Evolutionary conservation across 2,888 invertebrate species (phyloP).

Genomic region (Patella caerulea): DNA sequence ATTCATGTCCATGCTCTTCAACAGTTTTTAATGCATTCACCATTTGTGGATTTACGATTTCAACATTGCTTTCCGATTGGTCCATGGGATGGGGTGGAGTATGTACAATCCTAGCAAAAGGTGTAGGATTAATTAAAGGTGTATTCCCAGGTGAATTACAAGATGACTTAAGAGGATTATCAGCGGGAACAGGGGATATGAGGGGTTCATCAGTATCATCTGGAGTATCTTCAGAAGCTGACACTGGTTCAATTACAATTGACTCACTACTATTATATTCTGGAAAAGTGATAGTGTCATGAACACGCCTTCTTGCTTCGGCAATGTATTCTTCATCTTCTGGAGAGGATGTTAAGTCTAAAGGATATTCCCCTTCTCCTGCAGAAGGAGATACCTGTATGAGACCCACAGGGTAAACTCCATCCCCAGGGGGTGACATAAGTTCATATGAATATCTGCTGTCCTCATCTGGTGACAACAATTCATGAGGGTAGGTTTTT

Average conservation of each 20-base stretch:
- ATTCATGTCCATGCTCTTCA: too few species aligned
- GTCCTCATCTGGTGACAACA: neutral
- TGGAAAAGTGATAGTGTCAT: neutral
- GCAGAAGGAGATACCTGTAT: too few species aligned
- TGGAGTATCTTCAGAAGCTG: neutral
- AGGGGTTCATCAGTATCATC: neutral
- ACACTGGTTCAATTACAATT: neutral
- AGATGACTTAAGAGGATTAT: neutral
- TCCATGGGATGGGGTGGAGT: constrained; percentile 2
- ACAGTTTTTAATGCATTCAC: neutral
- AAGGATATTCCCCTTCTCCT: neutral
- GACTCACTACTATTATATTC: neutral
- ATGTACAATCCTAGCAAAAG: neutral
- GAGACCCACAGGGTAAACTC: neutral
- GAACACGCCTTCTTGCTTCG: too few species aligned
- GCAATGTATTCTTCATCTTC: neutral
- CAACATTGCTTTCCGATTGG: neutral
- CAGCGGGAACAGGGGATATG: neutral
- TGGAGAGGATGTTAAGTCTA: neutral
- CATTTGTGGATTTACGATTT: neutral
- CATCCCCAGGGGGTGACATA: neutral
- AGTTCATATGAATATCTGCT: neutral
- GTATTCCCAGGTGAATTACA: neutral
- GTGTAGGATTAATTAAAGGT: too few species aligned
- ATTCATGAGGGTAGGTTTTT: too few species aligned